A percentile compares a stretch with the other conserved stretches of the same genome.
These are phyloP conservation scores for Onychorhynchus coronatus DNA, from an alignment of 2,113 vertebrate species.

Conservation along the genomic window DNA sequence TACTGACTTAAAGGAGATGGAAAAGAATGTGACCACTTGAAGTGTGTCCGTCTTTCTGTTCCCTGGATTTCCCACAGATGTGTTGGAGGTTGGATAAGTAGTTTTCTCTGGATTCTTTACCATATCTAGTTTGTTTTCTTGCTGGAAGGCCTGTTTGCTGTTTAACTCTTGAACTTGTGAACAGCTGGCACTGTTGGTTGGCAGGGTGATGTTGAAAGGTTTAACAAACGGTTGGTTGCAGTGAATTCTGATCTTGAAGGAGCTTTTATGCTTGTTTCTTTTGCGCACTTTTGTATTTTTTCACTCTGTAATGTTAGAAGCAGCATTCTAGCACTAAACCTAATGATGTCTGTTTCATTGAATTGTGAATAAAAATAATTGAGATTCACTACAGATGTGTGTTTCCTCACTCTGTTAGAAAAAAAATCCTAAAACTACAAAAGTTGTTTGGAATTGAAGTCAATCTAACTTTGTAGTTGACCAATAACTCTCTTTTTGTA, in stretches of 20 bases:
- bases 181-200: neutral
- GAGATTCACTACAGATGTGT: neutral
- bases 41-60: neutral
- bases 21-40: neutral
- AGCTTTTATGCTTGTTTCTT: neutral
- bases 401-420: neutral
- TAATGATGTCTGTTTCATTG: neutral
- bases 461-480: conserved; percentile 25
- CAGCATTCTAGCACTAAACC: neutral
- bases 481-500: neutral
- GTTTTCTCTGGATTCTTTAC: neutral
- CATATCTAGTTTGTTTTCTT: neutral
- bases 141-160: neutral
- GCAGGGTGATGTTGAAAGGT: neutral
- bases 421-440: neutral
- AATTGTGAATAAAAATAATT: neutral
- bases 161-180: neutral
- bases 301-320: neutral
- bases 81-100: neutral
- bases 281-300: neutral
- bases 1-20: neutral
- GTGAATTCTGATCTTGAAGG: neutral
- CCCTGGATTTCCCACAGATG: neutral
- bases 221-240: neutral
- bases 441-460: neutral